These are phyloP conservation scores for Ophion obscuratus DNA, from an alignment of 2,888 invertebrate species.

Conservation along the genomic window DNA sequence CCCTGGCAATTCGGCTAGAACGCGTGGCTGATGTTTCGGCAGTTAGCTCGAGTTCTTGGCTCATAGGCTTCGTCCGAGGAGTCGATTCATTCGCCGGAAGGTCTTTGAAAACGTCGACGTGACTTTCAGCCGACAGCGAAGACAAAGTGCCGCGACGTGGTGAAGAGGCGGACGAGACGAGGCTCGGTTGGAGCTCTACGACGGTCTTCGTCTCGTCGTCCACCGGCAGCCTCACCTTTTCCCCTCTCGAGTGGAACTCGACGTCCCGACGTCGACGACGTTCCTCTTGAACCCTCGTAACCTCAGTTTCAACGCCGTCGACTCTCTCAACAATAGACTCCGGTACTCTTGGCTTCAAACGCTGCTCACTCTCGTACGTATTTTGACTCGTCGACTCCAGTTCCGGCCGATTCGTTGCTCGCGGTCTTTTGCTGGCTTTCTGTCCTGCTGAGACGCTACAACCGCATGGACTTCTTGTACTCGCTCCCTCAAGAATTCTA, in stretches of 20 bases:
- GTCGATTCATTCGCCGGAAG: slow-evolving; percentile 15
- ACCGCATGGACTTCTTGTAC: not conserved
- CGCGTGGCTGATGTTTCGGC: slow-evolving; percentile 45
- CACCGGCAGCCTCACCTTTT: slow-evolving; percentile 44
- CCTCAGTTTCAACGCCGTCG: slow-evolving; percentile 48
- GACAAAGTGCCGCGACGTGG: slow-evolving; percentile 36
- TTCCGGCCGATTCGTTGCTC: slow-evolving; percentile 20
- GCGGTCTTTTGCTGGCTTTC: not conserved
- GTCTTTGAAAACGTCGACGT: slow-evolving; percentile 44
- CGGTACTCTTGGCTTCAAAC: slow-evolving; percentile 39
- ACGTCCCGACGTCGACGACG: slow-evolving; percentile 57
- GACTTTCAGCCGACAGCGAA: slow-evolving; percentile 47
- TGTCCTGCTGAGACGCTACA: slow-evolving; percentile 29
- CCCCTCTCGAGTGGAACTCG: slow-evolving; percentile 60
- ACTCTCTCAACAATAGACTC: slow-evolving; percentile 50
- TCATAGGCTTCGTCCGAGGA: not conserved
- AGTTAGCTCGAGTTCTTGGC: slow-evolving; percentile 32
- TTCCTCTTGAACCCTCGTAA: slow-evolving; percentile 66
- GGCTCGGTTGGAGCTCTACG: slow-evolving; percentile 19
- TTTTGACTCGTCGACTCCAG: slow-evolving; percentile 48
- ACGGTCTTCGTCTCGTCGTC: slow-evolving; percentile 37
- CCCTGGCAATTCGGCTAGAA: slow-evolving; percentile 23
- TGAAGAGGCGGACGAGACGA: slow-evolving; percentile 48
- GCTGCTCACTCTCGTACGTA: slow-evolving; percentile 46
- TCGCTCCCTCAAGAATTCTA: slow-evolving; percentile 7